A percentile compares a stretch with the other conserved stretches of the same genome.
phyloP scores from a whole-genome alignment of 2,888 invertebrate genomes.

The Cryptocephalus moraei region DNA sequence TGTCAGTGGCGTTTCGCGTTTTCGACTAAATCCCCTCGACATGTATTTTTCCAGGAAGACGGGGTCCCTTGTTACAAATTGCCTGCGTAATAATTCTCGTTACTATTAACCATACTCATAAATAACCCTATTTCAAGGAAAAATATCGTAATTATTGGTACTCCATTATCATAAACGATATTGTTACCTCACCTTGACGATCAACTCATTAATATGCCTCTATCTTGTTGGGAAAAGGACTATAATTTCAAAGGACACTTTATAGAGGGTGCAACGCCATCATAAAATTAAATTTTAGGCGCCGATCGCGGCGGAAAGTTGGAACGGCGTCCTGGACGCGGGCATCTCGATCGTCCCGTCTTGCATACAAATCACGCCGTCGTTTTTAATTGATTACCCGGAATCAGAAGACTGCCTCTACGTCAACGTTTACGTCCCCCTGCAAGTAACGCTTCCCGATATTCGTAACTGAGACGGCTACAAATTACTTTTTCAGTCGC shows the following conservation, averaged over 20 bases:
- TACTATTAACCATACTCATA: too few relatives aligned
- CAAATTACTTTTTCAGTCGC: too few relatives aligned
- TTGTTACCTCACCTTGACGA: too few relatives aligned
- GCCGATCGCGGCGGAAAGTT: constrained; percentile 7
- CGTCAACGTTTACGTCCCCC: constrained; percentile 21
- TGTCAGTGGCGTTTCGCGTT: too few relatives aligned
- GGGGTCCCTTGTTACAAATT: too few relatives aligned
- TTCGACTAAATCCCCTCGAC: too few relatives aligned
- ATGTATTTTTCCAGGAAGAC: too few relatives aligned
- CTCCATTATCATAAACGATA: too few relatives aligned
- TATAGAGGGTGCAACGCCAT: not conserved
- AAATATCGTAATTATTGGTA: too few relatives aligned
- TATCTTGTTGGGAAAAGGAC: not conserved
- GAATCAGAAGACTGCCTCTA: constrained; percentile 26
- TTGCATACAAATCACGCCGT: constrained; percentile 10
- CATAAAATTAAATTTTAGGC: constrained; percentile 5
- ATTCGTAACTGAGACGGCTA: not conserved
- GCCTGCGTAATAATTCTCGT: too few relatives aligned
- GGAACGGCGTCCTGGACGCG: constrained; percentile 13
- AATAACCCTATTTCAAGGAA: too few relatives aligned
- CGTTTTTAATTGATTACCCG: not conserved
- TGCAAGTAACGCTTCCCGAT: constrained; percentile 6
- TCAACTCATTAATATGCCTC: too few relatives aligned
- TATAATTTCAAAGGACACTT: not conserved
- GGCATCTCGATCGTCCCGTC: constrained; percentile 4